Base-by-base conservation (phyloP, 2,888 invertebrate species). In the Eupithecia subumbrata region DNA sequence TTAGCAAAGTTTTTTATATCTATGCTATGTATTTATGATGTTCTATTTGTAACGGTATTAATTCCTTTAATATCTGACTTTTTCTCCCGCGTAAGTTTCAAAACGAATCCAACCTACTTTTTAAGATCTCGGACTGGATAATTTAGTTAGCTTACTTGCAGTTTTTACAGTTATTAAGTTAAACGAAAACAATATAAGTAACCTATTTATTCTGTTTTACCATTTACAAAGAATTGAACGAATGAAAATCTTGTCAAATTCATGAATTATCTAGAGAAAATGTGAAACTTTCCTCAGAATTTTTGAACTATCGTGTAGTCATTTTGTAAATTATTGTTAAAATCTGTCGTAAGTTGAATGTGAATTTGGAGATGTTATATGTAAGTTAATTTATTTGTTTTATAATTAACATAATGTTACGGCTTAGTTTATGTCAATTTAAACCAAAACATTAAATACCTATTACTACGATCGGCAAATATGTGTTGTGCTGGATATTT, bases 61-160 rank as follows among this genome's bases (percentile, higher is more conserved):
- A 48, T 18, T 16, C 14, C 37, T 64, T 18, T 37, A 0, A 30
- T 30, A 64, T 22, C 37, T 37, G 0, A 74, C 78, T 83, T 79
- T 83, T 83, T 56, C 22, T 25, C 68, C 60, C 78, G 72, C 80
- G 80, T 80, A 77, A 78, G 64, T 75, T 79, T 72, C 64, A 69
- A 71, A 72, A 72, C 48, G 71, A 81, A 83, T 81, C 79, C 81
- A 80, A 84, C 60, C 22, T 69, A 45, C 69, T 71, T 77, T 68
- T 75, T 79, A 84, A 85, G 80, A 84, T 79, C 81, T 84, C 82
- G 85, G 87, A 90, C 90, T 89, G 89, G 86, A 84, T 82, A 81
- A 80, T 80, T 82, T 80, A 81, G 76, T 84, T 80, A 81, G 25
- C 74, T 75, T 56, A 14, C n/a, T 48, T 25, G 60, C 11, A 60